Evolutionary conservation across 2,113 vertebrate species (phyloP).

Genomic region (Talpa occidentalis): DNA sequence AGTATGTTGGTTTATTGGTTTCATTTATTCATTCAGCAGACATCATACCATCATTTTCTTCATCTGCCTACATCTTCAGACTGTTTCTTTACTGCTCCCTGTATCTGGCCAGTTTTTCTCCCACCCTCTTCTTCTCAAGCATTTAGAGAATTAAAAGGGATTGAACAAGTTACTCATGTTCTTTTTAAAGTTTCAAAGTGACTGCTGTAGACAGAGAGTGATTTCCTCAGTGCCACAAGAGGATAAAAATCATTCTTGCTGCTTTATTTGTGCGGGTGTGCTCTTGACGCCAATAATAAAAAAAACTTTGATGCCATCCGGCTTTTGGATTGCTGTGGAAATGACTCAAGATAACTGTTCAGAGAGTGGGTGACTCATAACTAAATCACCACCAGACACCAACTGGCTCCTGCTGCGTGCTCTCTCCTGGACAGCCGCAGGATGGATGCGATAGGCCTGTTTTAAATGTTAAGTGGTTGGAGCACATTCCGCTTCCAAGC

Average conservation of each 20-base stretch:
- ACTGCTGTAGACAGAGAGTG: slow-evolving; percentile 21
- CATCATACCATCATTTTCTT: background rate
- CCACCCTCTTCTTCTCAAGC: background rate
- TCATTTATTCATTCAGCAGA: background rate
- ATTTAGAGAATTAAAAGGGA: slow-evolving; percentile 8
- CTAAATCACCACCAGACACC: slow-evolving; percentile 43
- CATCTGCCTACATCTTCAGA: background rate
- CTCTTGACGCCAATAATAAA: slow-evolving; percentile 12
- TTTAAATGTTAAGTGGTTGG: slow-evolving; percentile 41
- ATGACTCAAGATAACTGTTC: slow-evolving; percentile 58
- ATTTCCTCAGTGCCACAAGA: slow-evolving; percentile 11
- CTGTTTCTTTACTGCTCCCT: background rate
- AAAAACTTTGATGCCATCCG: slow-evolving; percentile 52
- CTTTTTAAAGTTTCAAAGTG: slow-evolving; percentile 50
- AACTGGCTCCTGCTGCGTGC: background rate
- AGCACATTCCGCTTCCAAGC: slow-evolving; percentile 37
- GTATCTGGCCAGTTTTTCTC: background rate
- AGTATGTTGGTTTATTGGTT: background rate
- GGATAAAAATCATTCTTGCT: slow-evolving; percentile 2
- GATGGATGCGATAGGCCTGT: slow-evolving; percentile 35
- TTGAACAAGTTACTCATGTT: slow-evolving; percentile 7
- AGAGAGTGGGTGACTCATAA: slow-evolving; percentile 54
- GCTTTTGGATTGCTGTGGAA: slow-evolving; percentile 49
- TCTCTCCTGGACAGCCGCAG: slow-evolving; percentile 4
- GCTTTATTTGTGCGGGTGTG: slow-evolving; percentile 24